phyloP scores from a whole-genome alignment of 2,113 vertebrate species.

The Spilogale gracilis region DNA sequence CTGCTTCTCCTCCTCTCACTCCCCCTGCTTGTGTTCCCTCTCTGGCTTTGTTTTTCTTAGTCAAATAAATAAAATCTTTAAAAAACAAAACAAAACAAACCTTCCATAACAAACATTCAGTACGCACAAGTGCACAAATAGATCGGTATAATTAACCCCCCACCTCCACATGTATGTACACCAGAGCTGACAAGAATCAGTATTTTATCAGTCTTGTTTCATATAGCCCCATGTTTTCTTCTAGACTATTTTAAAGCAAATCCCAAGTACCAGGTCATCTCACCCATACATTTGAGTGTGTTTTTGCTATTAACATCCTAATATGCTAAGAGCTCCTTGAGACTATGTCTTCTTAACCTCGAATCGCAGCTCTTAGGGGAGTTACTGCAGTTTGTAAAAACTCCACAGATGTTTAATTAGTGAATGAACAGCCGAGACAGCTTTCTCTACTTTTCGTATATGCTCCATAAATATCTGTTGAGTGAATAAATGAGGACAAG shows the following conservation, averaged over 20 bases:
- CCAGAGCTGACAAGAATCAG: not conserved
- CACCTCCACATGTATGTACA: not conserved
- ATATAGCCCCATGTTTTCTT: not conserved
- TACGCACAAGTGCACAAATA: not conserved
- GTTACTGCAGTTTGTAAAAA: conserved; percentile 6
- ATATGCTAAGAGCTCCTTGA: not conserved
- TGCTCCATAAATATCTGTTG: not conserved
- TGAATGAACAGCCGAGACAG: not conserved
- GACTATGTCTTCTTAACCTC: not conserved
- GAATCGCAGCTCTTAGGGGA: not conserved
- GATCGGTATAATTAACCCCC: not conserved
- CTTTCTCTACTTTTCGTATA: conserved; percentile 17
- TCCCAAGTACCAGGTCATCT: not conserved
- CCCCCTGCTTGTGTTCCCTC: too few relatives aligned
- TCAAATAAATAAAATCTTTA: too few relatives aligned
- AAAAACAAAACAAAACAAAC: too few relatives aligned
- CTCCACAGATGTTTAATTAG: not conserved
- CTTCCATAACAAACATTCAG: not conserved
- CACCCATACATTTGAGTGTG: not conserved
- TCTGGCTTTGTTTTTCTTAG: too few relatives aligned
- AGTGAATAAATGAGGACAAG: not conserved
- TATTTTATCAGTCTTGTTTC: not conserved
- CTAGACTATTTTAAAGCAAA: conserved; percentile 27
- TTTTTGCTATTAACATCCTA: not conserved
- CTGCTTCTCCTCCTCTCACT: too few relatives aligned